Evolutionary conservation across 2,888 invertebrate genomes (phyloP), one percentile per base, ranked within the genome.

Genomic region (Caenorhabditis sinica): DNA sequence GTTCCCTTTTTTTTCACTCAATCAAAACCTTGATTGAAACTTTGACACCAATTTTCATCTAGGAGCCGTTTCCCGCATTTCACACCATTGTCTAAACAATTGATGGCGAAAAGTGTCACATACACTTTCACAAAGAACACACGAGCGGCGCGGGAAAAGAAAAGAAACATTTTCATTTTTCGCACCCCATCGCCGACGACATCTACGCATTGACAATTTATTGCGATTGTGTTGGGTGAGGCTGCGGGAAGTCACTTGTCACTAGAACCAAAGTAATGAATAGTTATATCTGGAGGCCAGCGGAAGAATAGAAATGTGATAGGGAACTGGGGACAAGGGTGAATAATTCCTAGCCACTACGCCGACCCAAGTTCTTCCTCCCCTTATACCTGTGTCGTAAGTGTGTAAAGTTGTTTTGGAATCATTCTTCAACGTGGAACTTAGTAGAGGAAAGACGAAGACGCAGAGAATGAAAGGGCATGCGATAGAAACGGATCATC

Each of bases 391-490:
- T 71, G 33, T 71, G 65, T 69, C 30, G 53, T 63, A 56, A 69
- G 40, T 69, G 79, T 79, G 77, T 79, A 79, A 79, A 79, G 79
- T 79, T 79, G 72, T 79, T 69, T 69, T 79, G 51, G 65, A 79
- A 65, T 79, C 63, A 66, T 69, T 36, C 40, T 49, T 65, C 58
- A 40, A 53, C 30, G 33, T 68, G 43, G 77, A 77, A 77, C 77
- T 53, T 71, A 11, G 40, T 40, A 43, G 69, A 43, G 36, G 63
- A 72, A n/a, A 63, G 53, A 56, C 13, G 45, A 53, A 72, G 79
- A 72, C 79, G 71, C 65, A 79, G 79, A 58, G n/a, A 71, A 56
- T 25, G 65, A 72, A 79, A 79, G 79, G 79, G 79, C 79, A 79
- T 72, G 79, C 63, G 69, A 69, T 66, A 60, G 65, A 74, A 63